Evolutionary conservation across 1,140 invertebrate genomes (phyloP), one percentile per base, ranked within the genome.

Genomic region (Drosophila dunni): DNA sequence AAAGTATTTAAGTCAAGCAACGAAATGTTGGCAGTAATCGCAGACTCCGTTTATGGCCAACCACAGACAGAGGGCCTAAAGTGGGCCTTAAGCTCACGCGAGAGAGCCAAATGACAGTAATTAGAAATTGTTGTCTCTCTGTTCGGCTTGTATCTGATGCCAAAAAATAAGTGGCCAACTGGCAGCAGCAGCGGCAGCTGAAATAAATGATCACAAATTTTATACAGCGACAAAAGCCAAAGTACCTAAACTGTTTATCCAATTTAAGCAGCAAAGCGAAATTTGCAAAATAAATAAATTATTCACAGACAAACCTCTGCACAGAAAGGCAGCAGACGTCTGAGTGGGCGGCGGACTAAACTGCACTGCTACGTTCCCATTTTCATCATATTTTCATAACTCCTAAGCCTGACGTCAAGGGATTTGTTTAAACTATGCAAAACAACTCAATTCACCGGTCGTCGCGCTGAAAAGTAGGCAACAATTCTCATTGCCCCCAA

Each of bases 201-300:
- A 77, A 88, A 86, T 78, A 86, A 86, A 86, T 86, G 79, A 79
- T 85, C 75, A 86, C 76, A 86, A 86, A 86, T 82, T 88, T 69
- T 66, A 75, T 70, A 44, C 68, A 79, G 73, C 51, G 60, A 75
- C 73, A 75, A 60, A 70, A 58, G 64, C 36, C 46, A 63, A 72
- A 67, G 46, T 64, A 54, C 50, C 65, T 69, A 61, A 88, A 79
- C 79, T 68, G 64, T 75, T 78, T 73, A 66, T 50, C 44, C 51
- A 42, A 70, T 33, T 48, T 50, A 54, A 46, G 60, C 34, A 56
- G 60, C 51, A 54, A 40, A 45, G 51, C 42, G n/a, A 70, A 63
- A 62, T 76, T 76, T 72, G 61, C 53, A 66, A 75, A 51, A 82
- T 79, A 86, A 75, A 86, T 88, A 83, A 88, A 86, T 86, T 88